Base-by-base conservation (phyloP, 1,140 invertebrate species). In the Neotoxoptera formosana region DNA sequence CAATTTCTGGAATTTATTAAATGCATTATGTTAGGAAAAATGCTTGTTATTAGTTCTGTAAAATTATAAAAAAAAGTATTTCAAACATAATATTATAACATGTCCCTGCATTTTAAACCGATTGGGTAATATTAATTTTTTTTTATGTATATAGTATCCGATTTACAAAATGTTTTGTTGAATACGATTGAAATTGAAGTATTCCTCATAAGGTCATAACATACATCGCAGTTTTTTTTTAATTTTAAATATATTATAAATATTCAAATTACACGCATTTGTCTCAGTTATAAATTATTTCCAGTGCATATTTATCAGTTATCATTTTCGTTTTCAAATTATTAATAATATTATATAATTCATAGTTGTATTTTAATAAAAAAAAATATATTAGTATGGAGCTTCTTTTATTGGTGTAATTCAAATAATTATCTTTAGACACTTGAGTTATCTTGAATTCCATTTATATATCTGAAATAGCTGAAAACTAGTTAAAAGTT, bases 191-290 rank as follows among this genome's bases (percentile, higher is more conserved):
- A 11, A 67, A 67, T 67, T 30, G 3, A 67, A 67, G n/a, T 14
- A 76, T n/a, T 76, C 14, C 30, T 21, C 60, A 20, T n/a, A 76
- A 17, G 6, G 6, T 30, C 30, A 20, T n/a, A 76, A 17, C n/a
- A 17, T 30, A n/a, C 14, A 67, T 76, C 14, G 9, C 30, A 76
- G 30, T 76, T 76, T n/a, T 60, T 76, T n/a, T 76, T 17, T 17
- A 76, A 76, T 76, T 76, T 67, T n/a, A n/a, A 76, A 76, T n/a
- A n/a, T 76, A 76, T 8, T 76, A n/a, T n/a, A 76, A n/a, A 76
- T n/a, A 76, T 76, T 76, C 14, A 76, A 76, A 34, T 0, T 76
- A 76, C 3, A n/a, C 30, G 17, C 17, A 17, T 67, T 67, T 67
- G 30, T n/a, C 30, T n/a, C 60, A 1, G 30, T n/a, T 67, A 11